A percentile compares a stretch with the other conserved stretches of the same genome.
Evolutionary conservation across 2,888 invertebrate genomes (phyloP).

Genomic region (Ornithoptera alexandrae): DNA sequence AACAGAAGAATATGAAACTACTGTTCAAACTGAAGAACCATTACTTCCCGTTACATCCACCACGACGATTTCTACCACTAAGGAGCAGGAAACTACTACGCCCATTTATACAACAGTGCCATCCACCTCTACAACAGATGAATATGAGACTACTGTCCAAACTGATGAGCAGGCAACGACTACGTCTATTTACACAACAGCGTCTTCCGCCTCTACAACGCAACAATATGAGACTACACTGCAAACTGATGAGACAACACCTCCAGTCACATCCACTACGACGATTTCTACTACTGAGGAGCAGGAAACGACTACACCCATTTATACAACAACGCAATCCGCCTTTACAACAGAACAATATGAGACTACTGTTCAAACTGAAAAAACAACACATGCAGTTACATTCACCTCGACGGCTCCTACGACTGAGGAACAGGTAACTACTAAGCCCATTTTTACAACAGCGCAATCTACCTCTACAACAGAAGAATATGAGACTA

Average conservation of each 20-base stretch:
- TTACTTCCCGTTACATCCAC: constrained; percentile 8
- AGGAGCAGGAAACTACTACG: too few relatives aligned
- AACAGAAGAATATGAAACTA: constrained; percentile 3
- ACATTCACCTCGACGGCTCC: not conserved
- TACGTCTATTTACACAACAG: not conserved
- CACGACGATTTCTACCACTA: not conserved
- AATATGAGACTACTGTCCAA: too few relatives aligned
- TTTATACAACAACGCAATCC: not conserved
- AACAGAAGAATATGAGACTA: not conserved
- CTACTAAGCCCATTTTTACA: not conserved
- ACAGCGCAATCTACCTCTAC: not conserved
- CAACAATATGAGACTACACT: not conserved
- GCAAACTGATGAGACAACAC: not conserved
- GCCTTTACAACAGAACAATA: not conserved
- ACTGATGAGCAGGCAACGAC: constrained; percentile 1
- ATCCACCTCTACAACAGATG: too few relatives aligned
- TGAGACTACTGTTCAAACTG: not conserved
- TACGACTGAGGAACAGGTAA: not conserved
- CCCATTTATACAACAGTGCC: too few relatives aligned
- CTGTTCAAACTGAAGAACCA: not conserved
- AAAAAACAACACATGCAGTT: not conserved
- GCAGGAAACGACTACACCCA: not conserved
- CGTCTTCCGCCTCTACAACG: not conserved
- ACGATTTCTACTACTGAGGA: not conserved
- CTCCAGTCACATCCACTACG: not conserved